Conservation (phyloP, 2,888 invertebrate species). For the Pteria penguin region DNA sequence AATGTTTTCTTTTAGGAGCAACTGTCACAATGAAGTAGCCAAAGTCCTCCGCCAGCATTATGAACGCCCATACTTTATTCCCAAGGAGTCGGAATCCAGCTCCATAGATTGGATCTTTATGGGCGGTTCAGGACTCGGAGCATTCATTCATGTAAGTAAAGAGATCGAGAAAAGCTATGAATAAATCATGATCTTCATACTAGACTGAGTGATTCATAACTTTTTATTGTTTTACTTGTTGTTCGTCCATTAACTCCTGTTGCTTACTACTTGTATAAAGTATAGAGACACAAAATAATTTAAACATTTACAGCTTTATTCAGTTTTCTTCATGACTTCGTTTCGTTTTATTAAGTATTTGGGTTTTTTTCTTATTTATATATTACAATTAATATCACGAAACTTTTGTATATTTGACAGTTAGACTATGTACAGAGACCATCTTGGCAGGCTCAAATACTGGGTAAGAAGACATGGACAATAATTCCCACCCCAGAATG, state of each 20-base stretch:
- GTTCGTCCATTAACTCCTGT: no score
- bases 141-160: slow-evolving; percentile 89
- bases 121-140: slow-evolving; percentile 91
- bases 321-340: not conserved
- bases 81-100: slow-evolving; percentile 92
- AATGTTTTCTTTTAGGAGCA: slow-evolving; percentile 83
- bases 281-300: not conserved
- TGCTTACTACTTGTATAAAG: no score
- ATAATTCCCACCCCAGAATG: slow-evolving; percentile 87
- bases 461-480: slow-evolving; percentile 91
- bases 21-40: slow-evolving; percentile 91
- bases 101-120: slow-evolving; percentile 94
- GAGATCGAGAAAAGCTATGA: no score
- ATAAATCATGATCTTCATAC: no score
- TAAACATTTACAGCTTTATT: not conserved
- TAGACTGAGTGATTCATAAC: no score
- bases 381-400: no score
- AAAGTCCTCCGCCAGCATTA: slow-evolving; percentile 88
- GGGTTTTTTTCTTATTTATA: not conserved
- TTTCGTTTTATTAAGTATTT: not conserved
- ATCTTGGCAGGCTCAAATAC: slow-evolving; percentile 96
- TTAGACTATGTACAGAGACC: slow-evolving; percentile 93
- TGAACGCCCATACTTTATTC: slow-evolving; percentile 90
- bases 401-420: slow-evolving; percentile 80
- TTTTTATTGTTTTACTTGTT: no score